Evolutionary conservation across 1,140 invertebrate genomes (phyloP).

Genomic region (Nomia melanderi): DNA sequence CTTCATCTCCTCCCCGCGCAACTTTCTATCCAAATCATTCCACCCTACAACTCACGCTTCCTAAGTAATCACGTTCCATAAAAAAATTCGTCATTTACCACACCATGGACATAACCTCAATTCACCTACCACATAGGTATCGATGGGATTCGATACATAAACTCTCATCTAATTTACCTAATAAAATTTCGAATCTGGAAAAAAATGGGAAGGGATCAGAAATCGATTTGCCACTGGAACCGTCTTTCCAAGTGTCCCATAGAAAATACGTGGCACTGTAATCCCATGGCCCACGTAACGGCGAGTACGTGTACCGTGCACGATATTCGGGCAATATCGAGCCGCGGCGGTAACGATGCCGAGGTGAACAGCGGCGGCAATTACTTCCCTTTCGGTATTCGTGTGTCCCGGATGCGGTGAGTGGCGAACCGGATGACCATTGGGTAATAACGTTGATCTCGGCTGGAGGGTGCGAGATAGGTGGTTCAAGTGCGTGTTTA

Average conservation of each 20-base stretch:
- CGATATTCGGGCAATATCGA: conserved; percentile 8
- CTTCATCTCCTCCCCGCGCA: no score
- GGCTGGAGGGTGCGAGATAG: conserved; percentile 50
- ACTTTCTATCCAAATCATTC: no score
- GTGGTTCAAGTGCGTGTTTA: conserved; percentile 71
- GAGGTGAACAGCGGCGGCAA: conserved; percentile 19
- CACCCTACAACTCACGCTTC: no score
- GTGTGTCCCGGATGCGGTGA: conserved; percentile 37
- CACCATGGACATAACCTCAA: no score
- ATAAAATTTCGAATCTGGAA: no score
- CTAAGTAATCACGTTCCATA: no score
- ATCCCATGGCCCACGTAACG: not conserved
- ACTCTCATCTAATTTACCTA: no score
- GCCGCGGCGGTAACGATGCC: not conserved
- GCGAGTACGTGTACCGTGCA: conserved; percentile 6
- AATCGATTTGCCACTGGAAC: not conserved
- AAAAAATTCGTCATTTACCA: no score
- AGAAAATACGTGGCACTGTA: not conserved
- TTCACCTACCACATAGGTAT: no score
- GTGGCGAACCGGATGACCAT: conserved; percentile 53
- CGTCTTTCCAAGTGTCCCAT: not conserved
- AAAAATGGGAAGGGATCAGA: no score
- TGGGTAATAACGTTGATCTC: conserved; percentile 62
- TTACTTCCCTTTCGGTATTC: conserved; percentile 45
- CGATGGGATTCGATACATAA: no score